Conservation (phyloP, 2,113 vertebrate genomes). For the Halcyon malimbica region DNA sequence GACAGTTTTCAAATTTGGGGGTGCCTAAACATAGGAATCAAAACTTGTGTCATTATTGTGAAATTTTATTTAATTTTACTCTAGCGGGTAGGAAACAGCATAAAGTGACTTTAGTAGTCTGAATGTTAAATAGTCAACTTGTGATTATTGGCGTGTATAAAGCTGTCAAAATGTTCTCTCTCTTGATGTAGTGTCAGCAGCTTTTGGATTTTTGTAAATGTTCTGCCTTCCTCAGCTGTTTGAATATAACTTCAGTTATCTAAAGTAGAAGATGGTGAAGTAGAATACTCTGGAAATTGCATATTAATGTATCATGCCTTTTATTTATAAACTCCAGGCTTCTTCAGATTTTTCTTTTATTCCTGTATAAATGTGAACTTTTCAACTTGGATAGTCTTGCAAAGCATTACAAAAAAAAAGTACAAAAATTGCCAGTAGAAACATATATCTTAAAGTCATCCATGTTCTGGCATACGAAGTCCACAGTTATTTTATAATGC, state of each 20-base stretch:
- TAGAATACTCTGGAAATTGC: constrained; percentile 4
- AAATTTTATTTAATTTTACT: neutral
- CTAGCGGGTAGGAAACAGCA: neutral
- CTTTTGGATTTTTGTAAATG: constrained; percentile 11
- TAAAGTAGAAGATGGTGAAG: constrained; percentile 6
- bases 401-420: neutral
- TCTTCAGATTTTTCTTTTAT: constrained; percentile 52
- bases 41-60: neutral
- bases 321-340: constrained; percentile 56
- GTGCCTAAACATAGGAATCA: neutral
- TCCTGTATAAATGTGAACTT: constrained; percentile 72
- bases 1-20: neutral
- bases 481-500: constrained; percentile 41
- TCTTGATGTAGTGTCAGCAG: constrained; percentile 26
- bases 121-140: constrained; percentile 1
- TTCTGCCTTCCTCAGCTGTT: constrained; percentile 26
- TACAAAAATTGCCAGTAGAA: constrained; percentile 45
- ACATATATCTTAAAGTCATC: constrained; percentile 45
- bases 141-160: constrained; percentile 13
- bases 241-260: neutral
- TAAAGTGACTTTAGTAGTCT: neutral
- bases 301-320: constrained; percentile 34
- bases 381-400: constrained; percentile 59
- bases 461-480: constrained; percentile 42
- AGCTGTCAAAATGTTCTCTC: constrained; percentile 42